Percentiles rank a stretch among this genome's conserved stretches.
phyloP scores from a whole-genome alignment of 2,888 invertebrate genomes.

The Geotrupes spiniger region DNA sequence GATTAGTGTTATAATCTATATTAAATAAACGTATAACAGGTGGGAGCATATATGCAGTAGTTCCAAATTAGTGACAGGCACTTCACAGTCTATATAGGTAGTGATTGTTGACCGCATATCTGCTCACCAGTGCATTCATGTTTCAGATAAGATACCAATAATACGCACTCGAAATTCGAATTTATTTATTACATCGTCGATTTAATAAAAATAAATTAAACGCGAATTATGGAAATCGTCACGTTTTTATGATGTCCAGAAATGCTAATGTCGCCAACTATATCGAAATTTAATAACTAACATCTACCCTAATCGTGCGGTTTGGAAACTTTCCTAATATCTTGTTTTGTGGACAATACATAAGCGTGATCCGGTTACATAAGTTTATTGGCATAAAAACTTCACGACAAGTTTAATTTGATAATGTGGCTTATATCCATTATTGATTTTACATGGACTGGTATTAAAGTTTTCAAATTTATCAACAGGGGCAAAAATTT shows the following conservation, averaged over 20 bases:
- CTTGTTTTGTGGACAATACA: conserved; percentile 28
- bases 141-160: conserved; percentile 17
- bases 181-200: too few species aligned
- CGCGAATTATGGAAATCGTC: too few species aligned
- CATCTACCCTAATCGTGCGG: not conserved
- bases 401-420: too few species aligned
- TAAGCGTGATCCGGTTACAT: conserved; percentile 10
- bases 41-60: conserved; percentile 12
- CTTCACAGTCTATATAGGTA: conserved; percentile 17
- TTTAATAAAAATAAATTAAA: too few species aligned
- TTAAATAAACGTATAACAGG: conserved; percentile 29
- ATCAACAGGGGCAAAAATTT: not conserved
- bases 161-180: not conserved
- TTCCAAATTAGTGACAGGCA: conserved; percentile 16
- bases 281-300: conserved; percentile 2
- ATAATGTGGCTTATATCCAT: too few species aligned
- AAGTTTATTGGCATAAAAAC: not conserved
- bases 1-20: conserved; percentile 31
- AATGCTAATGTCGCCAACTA: not conserved
- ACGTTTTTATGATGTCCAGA: too few species aligned
- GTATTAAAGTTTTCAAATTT: not conserved
- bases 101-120: conserved; percentile 8
- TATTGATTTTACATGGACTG: too few species aligned
- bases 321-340: conserved; percentile 32
- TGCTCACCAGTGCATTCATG: conserved; percentile 15